These are phyloP conservation scores for Caligus rogercresseyi DNA, from an alignment of 1,140 invertebrate species.

Conservation along the genomic window DNA sequence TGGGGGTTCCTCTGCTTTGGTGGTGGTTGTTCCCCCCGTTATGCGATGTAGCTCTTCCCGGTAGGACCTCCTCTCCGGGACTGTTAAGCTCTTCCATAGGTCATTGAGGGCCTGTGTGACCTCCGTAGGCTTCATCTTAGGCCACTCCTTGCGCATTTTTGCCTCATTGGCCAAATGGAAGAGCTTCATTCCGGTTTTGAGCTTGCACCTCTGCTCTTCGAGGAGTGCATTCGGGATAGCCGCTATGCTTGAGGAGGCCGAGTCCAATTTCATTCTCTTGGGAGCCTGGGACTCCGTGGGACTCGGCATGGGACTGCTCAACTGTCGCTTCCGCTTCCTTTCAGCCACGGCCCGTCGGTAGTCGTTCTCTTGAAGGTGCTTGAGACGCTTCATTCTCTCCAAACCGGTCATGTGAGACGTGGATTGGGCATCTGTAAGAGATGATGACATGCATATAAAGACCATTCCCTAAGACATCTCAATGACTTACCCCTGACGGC, in stretches of 20 bases:
- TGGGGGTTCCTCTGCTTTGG: background rate
- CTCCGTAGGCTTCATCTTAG: background rate
- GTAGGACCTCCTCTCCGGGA: background rate
- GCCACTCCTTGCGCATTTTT: background rate
- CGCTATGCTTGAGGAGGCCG: background rate
- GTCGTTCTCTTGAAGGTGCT: background rate
- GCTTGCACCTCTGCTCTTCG: background rate
- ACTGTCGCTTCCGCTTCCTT: background rate
- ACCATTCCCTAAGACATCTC: background rate
- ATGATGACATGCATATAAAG: background rate
- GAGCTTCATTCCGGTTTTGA: constrained; percentile 2
- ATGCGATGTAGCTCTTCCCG: background rate
- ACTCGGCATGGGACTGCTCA: background rate
- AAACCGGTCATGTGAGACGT: background rate
- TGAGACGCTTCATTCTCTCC: background rate
- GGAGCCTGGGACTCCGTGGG: background rate
- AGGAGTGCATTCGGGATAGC: constrained; percentile 1
- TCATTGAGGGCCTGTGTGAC: background rate
- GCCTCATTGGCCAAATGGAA: constrained; percentile 5
- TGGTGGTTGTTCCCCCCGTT: background rate
- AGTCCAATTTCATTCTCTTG: constrained; percentile 1
- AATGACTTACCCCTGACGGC: constrained; percentile 6
- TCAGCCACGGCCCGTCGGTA: background rate
- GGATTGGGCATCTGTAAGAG: background rate
- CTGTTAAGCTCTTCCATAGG: background rate